Conservation (phyloP, 2,113 vertebrate genomes). For the Hypocryptadius cinnamomeus region DNA sequence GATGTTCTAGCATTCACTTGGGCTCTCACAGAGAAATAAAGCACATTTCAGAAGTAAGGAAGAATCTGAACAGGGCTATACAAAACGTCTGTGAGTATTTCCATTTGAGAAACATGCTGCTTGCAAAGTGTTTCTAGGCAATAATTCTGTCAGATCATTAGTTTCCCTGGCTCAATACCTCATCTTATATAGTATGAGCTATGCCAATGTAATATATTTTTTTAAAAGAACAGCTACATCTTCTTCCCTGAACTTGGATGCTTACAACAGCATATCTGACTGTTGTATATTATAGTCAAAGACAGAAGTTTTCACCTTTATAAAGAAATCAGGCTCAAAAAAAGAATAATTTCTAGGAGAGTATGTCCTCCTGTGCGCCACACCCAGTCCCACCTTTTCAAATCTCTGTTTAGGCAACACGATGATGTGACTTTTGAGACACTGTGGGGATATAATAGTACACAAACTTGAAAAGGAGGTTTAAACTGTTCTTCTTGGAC, state of each 20-base stretch:
- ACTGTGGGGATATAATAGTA: neutral
- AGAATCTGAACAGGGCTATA: neutral
- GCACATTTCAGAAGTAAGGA: neutral
- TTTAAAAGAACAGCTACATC: neutral
- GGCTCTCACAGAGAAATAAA: neutral
- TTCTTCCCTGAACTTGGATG: neutral
- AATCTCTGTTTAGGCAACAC: neutral
- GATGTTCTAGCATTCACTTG: neutral
- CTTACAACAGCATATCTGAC: neutral
- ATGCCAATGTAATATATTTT: neutral
- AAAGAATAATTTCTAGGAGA: neutral
- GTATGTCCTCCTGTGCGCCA: fast-evolving
- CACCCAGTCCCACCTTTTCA: neutral
- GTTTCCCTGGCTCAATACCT: neutral
- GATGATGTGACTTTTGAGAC: neutral
- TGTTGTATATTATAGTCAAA: neutral
- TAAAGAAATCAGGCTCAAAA: neutral
- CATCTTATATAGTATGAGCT: neutral
- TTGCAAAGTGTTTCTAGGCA: neutral
- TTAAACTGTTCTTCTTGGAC: neutral
- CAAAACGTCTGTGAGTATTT: fast-evolving
- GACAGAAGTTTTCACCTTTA: neutral
- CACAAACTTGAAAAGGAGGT: neutral
- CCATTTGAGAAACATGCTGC: neutral
- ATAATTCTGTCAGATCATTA: neutral